A percentile compares a stretch with the other conserved stretches of the same genome.
Evolutionary conservation across 1,140 invertebrate species (phyloP).

Genomic region (Ostrea edulis): DNA sequence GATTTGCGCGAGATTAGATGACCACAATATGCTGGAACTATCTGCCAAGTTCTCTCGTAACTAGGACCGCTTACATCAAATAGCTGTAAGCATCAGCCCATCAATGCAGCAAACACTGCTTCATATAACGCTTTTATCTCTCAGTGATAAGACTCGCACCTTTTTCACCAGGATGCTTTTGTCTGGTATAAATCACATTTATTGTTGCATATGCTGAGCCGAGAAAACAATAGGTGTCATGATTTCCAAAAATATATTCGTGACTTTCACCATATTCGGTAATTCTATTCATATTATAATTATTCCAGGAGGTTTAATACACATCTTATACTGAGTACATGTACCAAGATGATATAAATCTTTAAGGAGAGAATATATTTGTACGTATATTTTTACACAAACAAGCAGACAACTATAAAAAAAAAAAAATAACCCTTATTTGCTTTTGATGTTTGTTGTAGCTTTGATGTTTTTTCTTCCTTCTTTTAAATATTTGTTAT

Average conservation of each 20-base stretch:
- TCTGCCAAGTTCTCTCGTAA: constrained; percentile 16
- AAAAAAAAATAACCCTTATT: too few species aligned
- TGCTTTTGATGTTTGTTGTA: too few species aligned
- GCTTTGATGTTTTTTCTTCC: too few species aligned
- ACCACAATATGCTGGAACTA: constrained; percentile 19
- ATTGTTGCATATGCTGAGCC: not conserved
- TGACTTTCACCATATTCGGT: not conserved
- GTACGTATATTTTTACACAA: too few species aligned
- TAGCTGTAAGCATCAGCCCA: not conserved
- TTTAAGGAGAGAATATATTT: too few species aligned
- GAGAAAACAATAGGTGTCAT: not conserved
- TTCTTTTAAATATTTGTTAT: too few species aligned
- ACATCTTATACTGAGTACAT: too few species aligned
- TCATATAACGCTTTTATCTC: not conserved
- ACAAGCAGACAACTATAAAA: too few species aligned
- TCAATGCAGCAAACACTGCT: not conserved
- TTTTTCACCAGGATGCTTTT: not conserved
- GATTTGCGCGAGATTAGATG: constrained; percentile 34
- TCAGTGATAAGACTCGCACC: constrained; percentile 8
- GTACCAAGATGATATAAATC: too few species aligned
- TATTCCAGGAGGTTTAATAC: too few species aligned
- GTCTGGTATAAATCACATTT: constrained; percentile 5
- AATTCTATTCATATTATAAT: too few species aligned
- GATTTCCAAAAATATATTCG: not conserved
- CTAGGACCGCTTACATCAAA: constrained; percentile 22